Percentiles rank a stretch among this genome's conserved stretches.
Conservation (phyloP, 2,113 vertebrate species). For the Sinocyclocheilus anshuiensis region DNA sequence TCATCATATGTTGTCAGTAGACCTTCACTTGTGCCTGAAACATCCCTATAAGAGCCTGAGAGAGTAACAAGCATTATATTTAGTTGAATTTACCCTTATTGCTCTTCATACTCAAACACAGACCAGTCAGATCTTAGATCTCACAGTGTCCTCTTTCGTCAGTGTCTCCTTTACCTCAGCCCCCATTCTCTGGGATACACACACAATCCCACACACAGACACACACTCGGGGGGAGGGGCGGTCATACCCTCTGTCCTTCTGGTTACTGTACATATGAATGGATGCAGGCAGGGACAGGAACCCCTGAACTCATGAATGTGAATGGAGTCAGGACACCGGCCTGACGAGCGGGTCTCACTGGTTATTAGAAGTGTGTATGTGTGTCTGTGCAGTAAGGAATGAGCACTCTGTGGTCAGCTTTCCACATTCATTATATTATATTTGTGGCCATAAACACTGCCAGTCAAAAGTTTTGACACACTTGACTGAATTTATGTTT, state of each 20-base stretch:
- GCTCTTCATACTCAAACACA: background rate
- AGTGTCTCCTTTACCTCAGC: background rate
- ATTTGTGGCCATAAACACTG: background rate
- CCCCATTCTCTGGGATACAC: slow-evolving; percentile 4
- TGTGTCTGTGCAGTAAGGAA: slow-evolving; percentile 52
- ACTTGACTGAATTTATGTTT: background rate
- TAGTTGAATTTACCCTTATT: background rate
- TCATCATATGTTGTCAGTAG: background rate
- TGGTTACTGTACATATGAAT: slow-evolving; percentile 46
- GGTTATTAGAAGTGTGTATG: slow-evolving; percentile 66
- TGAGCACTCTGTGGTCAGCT: slow-evolving; percentile 27
- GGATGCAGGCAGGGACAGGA: slow-evolving; percentile 34
- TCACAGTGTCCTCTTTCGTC: background rate
- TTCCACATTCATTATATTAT: background rate
- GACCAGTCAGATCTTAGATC: background rate
- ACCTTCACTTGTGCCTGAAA: background rate
- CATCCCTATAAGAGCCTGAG: background rate
- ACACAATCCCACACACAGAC: slow-evolving; percentile 25
- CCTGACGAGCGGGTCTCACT: slow-evolving; percentile 75
- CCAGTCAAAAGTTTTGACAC: background rate
- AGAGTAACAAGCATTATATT: background rate
- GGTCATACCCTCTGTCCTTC: slow-evolving; percentile 22
- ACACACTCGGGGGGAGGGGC: slow-evolving; percentile 22
- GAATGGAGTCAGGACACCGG: slow-evolving; percentile 32
- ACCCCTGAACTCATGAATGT: slow-evolving; percentile 40